These are phyloP conservation scores for Ditylenchus weischeri DNA, from an alignment of 2,888 invertebrate genomes.

Conservation along the genomic window DNA sequence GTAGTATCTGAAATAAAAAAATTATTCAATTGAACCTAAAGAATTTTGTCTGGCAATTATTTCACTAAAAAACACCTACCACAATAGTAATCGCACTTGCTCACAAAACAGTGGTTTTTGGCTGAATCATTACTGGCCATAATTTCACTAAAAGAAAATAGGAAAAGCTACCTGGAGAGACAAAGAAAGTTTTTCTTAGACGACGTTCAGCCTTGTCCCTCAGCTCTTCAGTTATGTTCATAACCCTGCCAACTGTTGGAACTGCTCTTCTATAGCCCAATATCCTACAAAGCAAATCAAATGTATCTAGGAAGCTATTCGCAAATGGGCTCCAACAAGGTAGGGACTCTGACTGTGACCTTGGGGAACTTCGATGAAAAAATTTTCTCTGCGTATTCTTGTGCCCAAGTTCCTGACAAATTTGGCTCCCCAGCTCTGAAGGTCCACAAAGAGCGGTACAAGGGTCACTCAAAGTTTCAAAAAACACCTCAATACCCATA, in stretches of 20 bases:
- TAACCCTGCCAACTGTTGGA: constrained; percentile 84
- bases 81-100: constrained; percentile 65
- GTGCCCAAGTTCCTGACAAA: too few relatives aligned
- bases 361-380: too few relatives aligned
- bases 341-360: too few relatives aligned
- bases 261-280: constrained; percentile 89
- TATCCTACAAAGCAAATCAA: constrained; percentile 74
- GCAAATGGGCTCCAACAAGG: too few relatives aligned
- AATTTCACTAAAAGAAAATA: constrained; percentile 1
- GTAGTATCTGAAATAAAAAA: constrained; percentile 51
- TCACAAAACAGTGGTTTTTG: constrained; percentile 63
- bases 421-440: too few relatives aligned
- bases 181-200: constrained; percentile 64
- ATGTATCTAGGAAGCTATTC: too few relatives aligned
- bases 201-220: constrained; percentile 84
- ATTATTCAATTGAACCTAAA: too few relatives aligned
- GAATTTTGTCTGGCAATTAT: too few relatives aligned
- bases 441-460: too few relatives aligned
- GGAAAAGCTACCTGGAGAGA: constrained; percentile 62
- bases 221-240: constrained; percentile 88
- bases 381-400: too few relatives aligned
- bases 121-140: constrained; percentile 47
- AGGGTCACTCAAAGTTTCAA: too few relatives aligned
- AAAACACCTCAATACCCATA: too few relatives aligned
- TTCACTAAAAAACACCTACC: constrained; percentile 56